Evolutionary conservation across 64 coral and sea anemone species (phyloP), one percentile per base, ranked within the genome.

Genomic region (Montipora sp.): DNA sequence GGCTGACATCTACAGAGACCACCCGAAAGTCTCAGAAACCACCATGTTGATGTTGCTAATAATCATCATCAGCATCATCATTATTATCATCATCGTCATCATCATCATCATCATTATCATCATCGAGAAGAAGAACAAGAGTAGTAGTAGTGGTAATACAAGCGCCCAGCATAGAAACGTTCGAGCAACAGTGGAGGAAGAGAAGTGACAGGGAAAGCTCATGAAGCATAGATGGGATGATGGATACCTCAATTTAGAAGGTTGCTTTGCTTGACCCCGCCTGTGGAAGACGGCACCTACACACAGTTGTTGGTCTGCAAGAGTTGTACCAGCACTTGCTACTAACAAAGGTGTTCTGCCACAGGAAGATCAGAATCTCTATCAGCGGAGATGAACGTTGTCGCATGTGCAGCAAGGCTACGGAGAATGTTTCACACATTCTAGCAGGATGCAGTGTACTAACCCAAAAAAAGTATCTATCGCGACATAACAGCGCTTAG

Each of bases 181-280:
- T 19, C 66, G 13, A 24, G 16, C 70, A 36, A 36, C 27, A 36
- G 27, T 89, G 18, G 16, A 46, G 9, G 51, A 88, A 6, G 61
- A 75, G 53, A 57, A 75, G 75, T 88, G 86, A 68, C 86, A 88
- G 59, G 87, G 87, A 36, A 36, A 36, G 27, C 27, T 36, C 1
- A 36, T 36, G 27, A 36, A 36, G 27, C 27, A 36, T 36, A 36
- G 27, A 36, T 36, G 27, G 27, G 27, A 1, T 1, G 27, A 36
- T 36, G 27, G 1, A 36, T 36, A 36, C 27, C 1, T 36, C 27
- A 36, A 36, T 36, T 36, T 36, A 36, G 27, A 36, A 36, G 27
- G 1, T 36, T 36, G 27, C 27, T 36, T 36, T 36, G 27, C 27
- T 36, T 36, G 27, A 1, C 27, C 0, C 1, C 27, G 27, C 27